Base-by-base conservation (phyloP, 2,113 vertebrate genomes). In the Donacobius atricapilla region DNA sequence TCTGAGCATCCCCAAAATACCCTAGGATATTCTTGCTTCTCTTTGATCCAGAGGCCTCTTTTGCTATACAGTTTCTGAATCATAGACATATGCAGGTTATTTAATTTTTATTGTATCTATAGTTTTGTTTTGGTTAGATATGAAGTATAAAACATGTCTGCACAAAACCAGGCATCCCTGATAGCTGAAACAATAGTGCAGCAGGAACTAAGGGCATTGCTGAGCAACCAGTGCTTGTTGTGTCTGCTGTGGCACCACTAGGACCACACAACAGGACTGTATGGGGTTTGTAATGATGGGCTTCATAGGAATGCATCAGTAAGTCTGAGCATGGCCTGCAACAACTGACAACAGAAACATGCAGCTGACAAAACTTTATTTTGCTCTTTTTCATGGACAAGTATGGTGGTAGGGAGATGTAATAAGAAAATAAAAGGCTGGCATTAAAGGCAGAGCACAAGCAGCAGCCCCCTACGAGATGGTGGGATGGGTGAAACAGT, bases 41-140 rank as follows among this genome's bases (percentile, higher is more conserved):
- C 35, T 83, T 83, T 95, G 64, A 80, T 71, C 90, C 51, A 82
- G 85, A 79, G 65, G 25, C 14, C 21, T 80, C n/a, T 84, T 85
- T 45, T 80, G 16, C 70, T 69, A 1, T 45, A 63, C 89, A 81
- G 47, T 60, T 86, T 92, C 71, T 94, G 42, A 86, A 57, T 53
- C 50, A 6, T 1, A 53, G n/a, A 20, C 2, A 7, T 50, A 37
- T 4, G 39, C n/a, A n/a, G 64, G 27, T 61, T 86, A 58, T 88
- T 90, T 88, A 30, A 53, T 65, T 94, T 86, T 81, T 57, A 31
- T 69, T 87, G 33, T 24, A 30, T 60, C 85, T 86, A 4, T 88
- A 63, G 71, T 31, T 92, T 83, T 80, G 7, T 81, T 88, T 77
- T 77, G 37, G 14, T 80, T 91, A 77, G 91, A 80, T 90, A 71